A percentile compares a stretch with the other conserved stretches of the same genome.
Conservation (phyloP, 2,797 vertebrate species). For the Gymnothorax reevesii region DNA sequence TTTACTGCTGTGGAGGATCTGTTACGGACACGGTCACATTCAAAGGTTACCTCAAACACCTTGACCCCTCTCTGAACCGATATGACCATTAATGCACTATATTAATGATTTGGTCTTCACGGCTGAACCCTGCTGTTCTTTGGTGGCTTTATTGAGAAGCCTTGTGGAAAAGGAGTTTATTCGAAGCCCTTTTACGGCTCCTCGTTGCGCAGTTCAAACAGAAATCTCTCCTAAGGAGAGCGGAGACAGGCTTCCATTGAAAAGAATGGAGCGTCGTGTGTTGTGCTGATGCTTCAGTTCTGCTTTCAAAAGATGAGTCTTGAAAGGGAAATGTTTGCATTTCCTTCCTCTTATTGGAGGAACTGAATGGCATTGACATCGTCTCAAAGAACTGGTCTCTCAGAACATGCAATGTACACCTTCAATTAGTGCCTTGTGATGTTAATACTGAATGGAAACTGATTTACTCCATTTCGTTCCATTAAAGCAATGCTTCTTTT, state of each 20-base stretch:
- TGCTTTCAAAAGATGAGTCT: neutral
- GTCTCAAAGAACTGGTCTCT: neutral
- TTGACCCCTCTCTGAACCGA: neutral
- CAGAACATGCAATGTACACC: neutral
- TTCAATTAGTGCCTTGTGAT: conserved; percentile 2
- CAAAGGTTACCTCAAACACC: neutral
- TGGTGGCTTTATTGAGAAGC: neutral
- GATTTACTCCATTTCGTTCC: neutral
- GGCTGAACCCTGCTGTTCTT: neutral
- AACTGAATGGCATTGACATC: neutral
- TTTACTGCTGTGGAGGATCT: conserved; percentile 52
- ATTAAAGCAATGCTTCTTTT: neutral
- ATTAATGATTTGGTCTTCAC: neutral
- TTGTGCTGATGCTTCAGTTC: neutral
- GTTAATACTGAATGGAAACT: neutral
- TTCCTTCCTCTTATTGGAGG: neutral
- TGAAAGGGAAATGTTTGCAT: neutral
- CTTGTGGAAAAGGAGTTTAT: neutral
- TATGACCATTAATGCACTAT: neutral
- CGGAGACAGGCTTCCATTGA: neutral
- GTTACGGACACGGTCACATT: neutral
- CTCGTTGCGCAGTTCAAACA: neutral
- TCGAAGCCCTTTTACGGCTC: neutral
- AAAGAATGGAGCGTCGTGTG: neutral
- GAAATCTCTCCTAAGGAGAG: neutral